Conservation (phyloP, 2,888 invertebrate species). For the Digitonthophagus gazella region DNA sequence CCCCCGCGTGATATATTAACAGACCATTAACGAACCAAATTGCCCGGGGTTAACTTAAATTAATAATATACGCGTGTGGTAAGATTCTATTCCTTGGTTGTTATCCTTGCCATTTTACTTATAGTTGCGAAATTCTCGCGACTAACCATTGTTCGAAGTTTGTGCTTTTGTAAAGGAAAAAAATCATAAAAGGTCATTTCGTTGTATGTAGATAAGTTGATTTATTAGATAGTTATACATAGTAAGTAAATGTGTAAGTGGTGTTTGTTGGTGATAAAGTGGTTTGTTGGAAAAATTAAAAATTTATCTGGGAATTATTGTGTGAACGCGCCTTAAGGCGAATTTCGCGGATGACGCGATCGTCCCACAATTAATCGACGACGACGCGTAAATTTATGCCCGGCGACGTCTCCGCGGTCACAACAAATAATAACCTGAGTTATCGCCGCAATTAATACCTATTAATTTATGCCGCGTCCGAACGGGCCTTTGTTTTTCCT, state of each 20-base stretch:
- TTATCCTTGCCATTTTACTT: too few relatives aligned
- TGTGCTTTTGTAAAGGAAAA: too few relatives aligned
- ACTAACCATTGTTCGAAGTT: too few relatives aligned
- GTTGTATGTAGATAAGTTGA: neutral
- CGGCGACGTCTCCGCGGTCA: neutral
- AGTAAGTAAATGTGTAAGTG: neutral
- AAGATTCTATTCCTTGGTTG: too few relatives aligned
- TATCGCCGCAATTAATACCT: neutral
- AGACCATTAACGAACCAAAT: neutral
- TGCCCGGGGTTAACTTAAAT: neutral
- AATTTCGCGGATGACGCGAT: neutral
- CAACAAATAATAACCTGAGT: neutral
- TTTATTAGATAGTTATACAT: neutral
- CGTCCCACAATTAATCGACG: neutral
- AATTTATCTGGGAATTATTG: neutral
- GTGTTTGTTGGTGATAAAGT: neutral
- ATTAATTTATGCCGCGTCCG: neutral
- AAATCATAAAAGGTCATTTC: neutral
- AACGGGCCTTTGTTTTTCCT: neutral
- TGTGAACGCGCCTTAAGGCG: neutral
- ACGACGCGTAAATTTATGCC: neutral
- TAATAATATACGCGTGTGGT: too few relatives aligned
- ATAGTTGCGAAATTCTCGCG: too few relatives aligned
- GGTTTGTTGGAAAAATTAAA: neutral
- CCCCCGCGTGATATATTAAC: neutral